Percentiles rank a stretch among this genome's conserved stretches.
Evolutionary conservation across 2,113 vertebrate genomes (phyloP).

Genomic region (Nymphicus hollandicus): DNA sequence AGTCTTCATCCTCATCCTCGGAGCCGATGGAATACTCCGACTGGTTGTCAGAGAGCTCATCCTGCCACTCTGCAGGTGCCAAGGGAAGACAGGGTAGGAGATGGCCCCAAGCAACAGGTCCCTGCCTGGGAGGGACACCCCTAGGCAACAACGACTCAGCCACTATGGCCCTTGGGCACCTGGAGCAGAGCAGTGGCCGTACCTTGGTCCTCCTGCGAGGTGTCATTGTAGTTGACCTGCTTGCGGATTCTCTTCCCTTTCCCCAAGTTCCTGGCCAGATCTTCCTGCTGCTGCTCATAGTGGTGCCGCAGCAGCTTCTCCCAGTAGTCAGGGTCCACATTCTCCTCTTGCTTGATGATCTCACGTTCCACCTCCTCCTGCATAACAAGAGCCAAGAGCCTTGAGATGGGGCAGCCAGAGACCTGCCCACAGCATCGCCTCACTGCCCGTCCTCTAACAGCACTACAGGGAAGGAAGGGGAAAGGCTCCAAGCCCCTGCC

Average conservation of each 20-base stretch:
- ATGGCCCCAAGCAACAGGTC: neutral
- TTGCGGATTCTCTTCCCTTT: constrained; percentile 96
- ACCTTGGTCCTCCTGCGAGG: constrained; percentile 99
- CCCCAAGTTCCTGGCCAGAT: constrained; percentile 92
- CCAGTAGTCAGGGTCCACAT: constrained; percentile 98
- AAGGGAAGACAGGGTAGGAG: neutral
- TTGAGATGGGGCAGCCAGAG: accelerated
- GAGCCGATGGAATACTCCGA: constrained; percentile 98
- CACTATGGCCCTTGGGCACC: neutral
- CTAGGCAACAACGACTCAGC: neutral
- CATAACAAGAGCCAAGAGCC: neutral
- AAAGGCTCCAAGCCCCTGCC: neutral
- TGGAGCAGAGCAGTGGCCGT: accelerated
- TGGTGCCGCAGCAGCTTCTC: constrained; percentile 96
- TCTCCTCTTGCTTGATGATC: constrained; percentile 99
- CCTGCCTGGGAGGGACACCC: neutral
- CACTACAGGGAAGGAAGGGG: neutral
- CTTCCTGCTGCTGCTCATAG: constrained; percentile 98
- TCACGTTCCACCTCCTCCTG: constrained; percentile 97
- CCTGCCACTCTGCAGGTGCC: constrained; percentile 88
- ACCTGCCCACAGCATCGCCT: neutral
- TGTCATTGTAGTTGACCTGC: constrained; percentile 99
- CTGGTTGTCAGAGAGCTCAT: constrained; percentile 97
- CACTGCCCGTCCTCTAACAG: neutral
- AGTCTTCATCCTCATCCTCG: constrained; percentile 98